phyloP scores from a whole-genome alignment of 2,888 invertebrate species.

The Melinaea marsaeus region DNA sequence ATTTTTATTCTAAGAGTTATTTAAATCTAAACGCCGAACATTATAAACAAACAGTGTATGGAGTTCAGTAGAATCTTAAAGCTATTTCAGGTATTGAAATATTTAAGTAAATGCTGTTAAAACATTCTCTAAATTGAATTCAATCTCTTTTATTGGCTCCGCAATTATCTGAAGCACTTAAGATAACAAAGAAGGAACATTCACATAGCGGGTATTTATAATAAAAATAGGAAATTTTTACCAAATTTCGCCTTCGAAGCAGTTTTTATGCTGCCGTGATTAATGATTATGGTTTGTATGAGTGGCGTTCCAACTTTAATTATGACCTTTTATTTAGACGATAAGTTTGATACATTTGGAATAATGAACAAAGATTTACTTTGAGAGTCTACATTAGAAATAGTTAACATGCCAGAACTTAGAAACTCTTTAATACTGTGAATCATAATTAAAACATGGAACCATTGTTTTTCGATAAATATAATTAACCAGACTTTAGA shows the following conservation, averaged over 20 bases:
- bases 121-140: not conserved
- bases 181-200: slow-evolving; percentile 25
- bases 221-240: slow-evolving; percentile 34
- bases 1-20: too few species aligned
- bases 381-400: slow-evolving; percentile 17
- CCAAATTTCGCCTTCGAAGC: slow-evolving; percentile 31
- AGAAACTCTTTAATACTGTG: not conserved
- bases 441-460: too few species aligned
- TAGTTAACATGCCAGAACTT: slow-evolving; percentile 2
- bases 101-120: not conserved
- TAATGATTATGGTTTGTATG: slow-evolving; percentile 40
- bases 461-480: too few species aligned
- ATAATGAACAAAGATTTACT: slow-evolving; percentile 34
- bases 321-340: slow-evolving; percentile 37
- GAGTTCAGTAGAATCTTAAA: too few species aligned
- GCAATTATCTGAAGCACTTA: slow-evolving; percentile 17
- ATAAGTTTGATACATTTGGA: slow-evolving; percentile 34
- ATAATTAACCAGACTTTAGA: too few species aligned
- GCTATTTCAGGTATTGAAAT: not conserved
- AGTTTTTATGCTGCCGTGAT: slow-evolving; percentile 38
- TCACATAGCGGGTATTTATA: slow-evolving; percentile 30
- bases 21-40: too few species aligned
- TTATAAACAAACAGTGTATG: too few species aligned
- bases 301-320: slow-evolving; percentile 40
- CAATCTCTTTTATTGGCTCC: not conserved